Conservation (phyloP, 2,888 invertebrate species). For the Cephus spinipes region DNA sequence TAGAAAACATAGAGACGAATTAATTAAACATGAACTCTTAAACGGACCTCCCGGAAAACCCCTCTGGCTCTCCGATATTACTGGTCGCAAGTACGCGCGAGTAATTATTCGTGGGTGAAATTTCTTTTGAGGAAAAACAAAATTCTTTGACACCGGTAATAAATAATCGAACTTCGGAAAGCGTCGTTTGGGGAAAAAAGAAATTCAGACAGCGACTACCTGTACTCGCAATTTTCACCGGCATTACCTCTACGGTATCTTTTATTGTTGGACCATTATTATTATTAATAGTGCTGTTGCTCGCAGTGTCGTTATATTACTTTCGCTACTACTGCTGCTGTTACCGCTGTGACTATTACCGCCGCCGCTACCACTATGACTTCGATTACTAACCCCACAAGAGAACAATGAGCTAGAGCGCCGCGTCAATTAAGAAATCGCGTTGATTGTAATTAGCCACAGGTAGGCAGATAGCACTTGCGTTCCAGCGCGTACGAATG, state of each 20-base stretch:
- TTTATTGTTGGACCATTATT: not conserved
- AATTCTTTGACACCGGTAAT: not conserved
- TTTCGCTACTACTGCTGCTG: not conserved
- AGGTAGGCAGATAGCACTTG: not conserved
- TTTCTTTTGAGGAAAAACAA: not conserved
- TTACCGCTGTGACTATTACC: not conserved
- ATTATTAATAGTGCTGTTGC: not conserved
- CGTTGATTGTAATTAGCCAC: not conserved
- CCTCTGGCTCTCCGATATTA: not conserved
- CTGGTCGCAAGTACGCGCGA: not conserved
- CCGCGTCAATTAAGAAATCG: not conserved
- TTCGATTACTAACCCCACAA: not conserved
- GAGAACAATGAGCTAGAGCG: not conserved
- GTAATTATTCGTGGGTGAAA: not conserved
- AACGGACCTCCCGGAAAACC: too few species aligned
- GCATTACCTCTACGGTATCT: not conserved
- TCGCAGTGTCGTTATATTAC: not conserved
- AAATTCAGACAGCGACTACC: not conserved
- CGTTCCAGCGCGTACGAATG: not conserved
- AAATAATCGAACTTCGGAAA: too few species aligned
- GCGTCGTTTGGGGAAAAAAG: not conserved
- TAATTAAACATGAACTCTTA: not conserved
- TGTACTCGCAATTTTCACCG: not conserved
- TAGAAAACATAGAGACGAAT: constrained; percentile 7
- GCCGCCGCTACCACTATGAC: not conserved